Percentiles rank a stretch among this genome's conserved stretches.
phyloP scores from a whole-genome alignment of 2,888 invertebrate species.

The Mesochorus sp. region DNA sequence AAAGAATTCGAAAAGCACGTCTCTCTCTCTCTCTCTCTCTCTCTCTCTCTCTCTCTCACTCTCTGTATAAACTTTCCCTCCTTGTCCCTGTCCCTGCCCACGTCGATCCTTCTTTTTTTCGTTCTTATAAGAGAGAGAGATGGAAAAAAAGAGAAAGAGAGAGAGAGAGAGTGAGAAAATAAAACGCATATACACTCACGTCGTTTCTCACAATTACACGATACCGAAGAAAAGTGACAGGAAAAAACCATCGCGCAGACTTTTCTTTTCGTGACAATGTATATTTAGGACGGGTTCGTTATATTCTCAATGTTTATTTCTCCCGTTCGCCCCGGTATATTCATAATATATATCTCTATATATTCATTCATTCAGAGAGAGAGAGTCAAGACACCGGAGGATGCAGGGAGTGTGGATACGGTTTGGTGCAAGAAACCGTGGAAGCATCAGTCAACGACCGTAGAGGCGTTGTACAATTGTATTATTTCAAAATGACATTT shows the following conservation, averaged over 20 bases:
- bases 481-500: slow-evolving; percentile 52
- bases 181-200: slow-evolving; percentile 2
- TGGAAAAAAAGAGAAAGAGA: too few species aligned
- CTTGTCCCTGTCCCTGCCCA: not conserved
- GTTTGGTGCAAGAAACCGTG: not conserved
- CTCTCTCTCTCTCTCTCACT: not conserved
- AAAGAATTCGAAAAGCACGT: slow-evolving; percentile 53
- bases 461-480: slow-evolving; percentile 1
- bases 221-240: not conserved
- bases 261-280: slow-evolving; percentile 8
- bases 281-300: slow-evolving; percentile 18
- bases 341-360: not conserved
- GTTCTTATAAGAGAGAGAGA: not conserved
- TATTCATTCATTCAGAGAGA: too few species aligned
- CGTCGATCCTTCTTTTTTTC: slow-evolving; percentile 32
- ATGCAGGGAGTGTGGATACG: too few species aligned
- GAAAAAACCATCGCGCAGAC: not conserved
- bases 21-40: not conserved
- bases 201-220: slow-evolving; percentile 16
- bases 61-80: not conserved
- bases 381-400: too few species aligned
- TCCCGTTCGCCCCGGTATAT: not conserved
- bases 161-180: too few species aligned
- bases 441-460: not conserved
- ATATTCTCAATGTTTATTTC: not conserved